These are phyloP conservation scores for Bombyx huttoni DNA, from an alignment of 2,888 invertebrate species.

Conservation along the genomic window DNA sequence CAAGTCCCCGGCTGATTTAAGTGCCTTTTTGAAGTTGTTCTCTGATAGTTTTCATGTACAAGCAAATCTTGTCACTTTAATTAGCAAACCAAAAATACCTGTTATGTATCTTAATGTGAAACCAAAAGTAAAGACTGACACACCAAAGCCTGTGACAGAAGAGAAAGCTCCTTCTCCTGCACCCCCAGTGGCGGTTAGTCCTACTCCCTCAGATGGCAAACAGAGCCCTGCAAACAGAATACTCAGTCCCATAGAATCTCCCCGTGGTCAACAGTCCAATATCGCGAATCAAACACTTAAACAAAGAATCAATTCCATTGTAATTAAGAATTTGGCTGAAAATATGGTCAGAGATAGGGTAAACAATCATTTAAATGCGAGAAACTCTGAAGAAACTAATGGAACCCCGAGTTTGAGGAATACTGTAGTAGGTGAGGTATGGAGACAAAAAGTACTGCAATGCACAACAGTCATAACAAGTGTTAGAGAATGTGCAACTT, in stretches of 20 bases:
- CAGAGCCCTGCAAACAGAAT: conserved; percentile 60
- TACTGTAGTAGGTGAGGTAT: conserved; percentile 77
- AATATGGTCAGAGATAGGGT: conserved; percentile 76
- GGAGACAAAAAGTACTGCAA: conserved; percentile 86
- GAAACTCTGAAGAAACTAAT: conserved; percentile 53
- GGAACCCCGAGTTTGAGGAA: conserved; percentile 52
- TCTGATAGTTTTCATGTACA: conserved; percentile 96
- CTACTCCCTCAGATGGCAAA: conserved; percentile 60
- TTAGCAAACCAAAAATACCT: conserved; percentile 82
- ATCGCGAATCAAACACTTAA: conserved; percentile 84
- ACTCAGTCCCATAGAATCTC: conserved; percentile 67
- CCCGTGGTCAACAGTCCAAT: conserved; percentile 57
- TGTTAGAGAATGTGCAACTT: conserved; percentile 82
- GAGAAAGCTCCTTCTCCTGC: conserved; percentile 46
- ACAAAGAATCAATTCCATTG: conserved; percentile 89
- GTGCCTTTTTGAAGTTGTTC: conserved; percentile 92
- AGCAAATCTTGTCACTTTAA: conserved; percentile 89
- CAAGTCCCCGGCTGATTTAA: conserved; percentile 90
- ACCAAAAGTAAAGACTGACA: conserved; percentile 60
- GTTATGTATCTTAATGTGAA: conserved; percentile 69
- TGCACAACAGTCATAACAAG: conserved; percentile 86
- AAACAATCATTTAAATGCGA: conserved; percentile 59
- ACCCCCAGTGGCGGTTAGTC: conserved; percentile 48
- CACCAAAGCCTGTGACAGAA: conserved; percentile 60
- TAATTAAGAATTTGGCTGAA: conserved; percentile 90